A percentile compares a stretch with the other conserved stretches of the same genome.
Evolutionary conservation across 2,797 vertebrate genomes (phyloP).

Genomic region (Pseudochirops corinnae): DNA sequence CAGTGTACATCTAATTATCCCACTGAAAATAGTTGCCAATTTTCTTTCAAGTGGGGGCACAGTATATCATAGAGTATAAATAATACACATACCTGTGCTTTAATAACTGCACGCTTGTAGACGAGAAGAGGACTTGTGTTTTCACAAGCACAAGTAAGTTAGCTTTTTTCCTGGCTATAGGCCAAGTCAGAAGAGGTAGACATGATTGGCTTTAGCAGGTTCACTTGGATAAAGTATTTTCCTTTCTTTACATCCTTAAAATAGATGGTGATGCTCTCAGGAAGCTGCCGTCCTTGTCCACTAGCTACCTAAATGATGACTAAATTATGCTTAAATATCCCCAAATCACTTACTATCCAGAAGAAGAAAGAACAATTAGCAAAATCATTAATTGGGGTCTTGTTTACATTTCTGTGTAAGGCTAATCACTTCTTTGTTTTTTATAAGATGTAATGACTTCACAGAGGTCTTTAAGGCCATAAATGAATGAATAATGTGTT

Average conservation of each 20-base stretch:
- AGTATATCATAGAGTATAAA: slow-evolving; percentile 66
- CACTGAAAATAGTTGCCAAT: slow-evolving; percentile 57
- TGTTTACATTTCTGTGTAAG: slow-evolving; percentile 22
- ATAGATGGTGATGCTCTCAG: background rate
- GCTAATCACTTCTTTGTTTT: slow-evolving; percentile 27
- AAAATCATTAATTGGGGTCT: slow-evolving; percentile 28
- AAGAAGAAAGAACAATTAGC: slow-evolving; percentile 34
- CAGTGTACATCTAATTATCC: slow-evolving; percentile 58
- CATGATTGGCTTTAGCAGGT: background rate
- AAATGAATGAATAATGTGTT: slow-evolving; percentile 19
- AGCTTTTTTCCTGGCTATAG: slow-evolving; percentile 61
- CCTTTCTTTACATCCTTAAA: background rate
- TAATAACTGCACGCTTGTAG: slow-evolving; percentile 52
- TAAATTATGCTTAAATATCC: background rate
- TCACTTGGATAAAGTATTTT: background rate
- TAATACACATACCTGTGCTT: slow-evolving; percentile 69
- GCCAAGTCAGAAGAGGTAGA: slow-evolving; percentile 22
- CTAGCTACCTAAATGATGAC: background rate
- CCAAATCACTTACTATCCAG: background rate
- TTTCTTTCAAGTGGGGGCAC: slow-evolving; percentile 47
- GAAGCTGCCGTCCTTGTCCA: background rate
- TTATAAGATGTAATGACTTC: slow-evolving; percentile 40
- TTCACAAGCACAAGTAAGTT: slow-evolving; percentile 56
- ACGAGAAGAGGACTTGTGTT: slow-evolving; percentile 60
- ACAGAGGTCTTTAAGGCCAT: background rate